phyloP scores from a whole-genome alignment of 1,140 invertebrate species.

The Drosophila lini region DNA sequence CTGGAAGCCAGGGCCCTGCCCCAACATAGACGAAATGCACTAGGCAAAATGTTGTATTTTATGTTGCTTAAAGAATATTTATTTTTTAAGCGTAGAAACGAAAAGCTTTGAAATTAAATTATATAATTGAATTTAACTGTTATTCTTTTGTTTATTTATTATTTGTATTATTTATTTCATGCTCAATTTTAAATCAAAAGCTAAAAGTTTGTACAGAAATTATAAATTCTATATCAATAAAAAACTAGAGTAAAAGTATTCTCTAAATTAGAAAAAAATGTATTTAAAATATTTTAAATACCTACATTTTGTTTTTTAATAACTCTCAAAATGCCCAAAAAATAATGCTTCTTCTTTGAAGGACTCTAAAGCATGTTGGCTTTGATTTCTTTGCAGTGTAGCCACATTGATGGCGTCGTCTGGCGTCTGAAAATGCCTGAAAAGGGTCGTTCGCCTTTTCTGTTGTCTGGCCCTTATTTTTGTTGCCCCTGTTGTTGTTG shows the following conservation, averaged over 20 bases:
- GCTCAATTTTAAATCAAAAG: not conserved
- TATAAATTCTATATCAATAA: no score
- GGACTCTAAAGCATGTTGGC: not conserved
- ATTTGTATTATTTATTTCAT: no score
- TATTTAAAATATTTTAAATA: not conserved
- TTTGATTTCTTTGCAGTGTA: constrained; percentile 9
- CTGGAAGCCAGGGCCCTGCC: constrained; percentile 59
- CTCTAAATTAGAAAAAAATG: not conserved
- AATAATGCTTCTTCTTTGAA: rapidly evolving
- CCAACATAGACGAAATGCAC: constrained; percentile 60
- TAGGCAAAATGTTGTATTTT: not conserved
- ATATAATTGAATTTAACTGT: no score
- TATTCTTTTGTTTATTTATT: not conserved
- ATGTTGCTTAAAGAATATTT: not conserved
- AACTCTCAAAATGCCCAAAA: not conserved
- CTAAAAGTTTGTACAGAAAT: no score
- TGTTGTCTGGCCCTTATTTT: constrained; percentile 78
- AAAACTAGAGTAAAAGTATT: no score
- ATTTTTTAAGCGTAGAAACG: not conserved
- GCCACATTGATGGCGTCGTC: constrained; percentile 65
- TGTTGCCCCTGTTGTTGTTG: constrained; percentile 60
- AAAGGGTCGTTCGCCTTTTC: constrained; percentile 84
- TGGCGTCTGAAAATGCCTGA: constrained; percentile 70
- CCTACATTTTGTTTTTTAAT: not conserved
- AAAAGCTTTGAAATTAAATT: not conserved